Percentiles rank a stretch among this genome's conserved stretches.
Conservation (phyloP, 2,113 vertebrate genomes). For the Dinomys branickii region DNA sequence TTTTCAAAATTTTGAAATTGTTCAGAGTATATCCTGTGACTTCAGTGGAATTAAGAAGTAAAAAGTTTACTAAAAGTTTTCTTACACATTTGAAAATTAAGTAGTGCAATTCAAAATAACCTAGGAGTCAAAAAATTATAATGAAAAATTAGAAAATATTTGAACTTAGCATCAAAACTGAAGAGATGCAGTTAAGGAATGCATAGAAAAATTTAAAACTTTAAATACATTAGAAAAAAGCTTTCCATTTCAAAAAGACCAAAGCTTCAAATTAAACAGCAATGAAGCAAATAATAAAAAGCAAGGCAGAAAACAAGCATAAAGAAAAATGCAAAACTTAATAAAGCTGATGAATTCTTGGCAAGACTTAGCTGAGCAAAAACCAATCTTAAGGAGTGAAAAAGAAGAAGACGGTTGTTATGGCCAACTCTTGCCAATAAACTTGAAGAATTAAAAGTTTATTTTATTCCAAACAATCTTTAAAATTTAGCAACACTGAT, state of each 20-base stretch:
- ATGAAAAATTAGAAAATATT: constrained; percentile 5
- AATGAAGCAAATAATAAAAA: neutral
- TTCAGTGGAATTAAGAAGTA: constrained; percentile 5
- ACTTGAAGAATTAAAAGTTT: constrained; percentile 11
- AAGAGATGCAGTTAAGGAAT: neutral
- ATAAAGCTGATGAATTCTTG: neutral
- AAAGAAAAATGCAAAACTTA: neutral
- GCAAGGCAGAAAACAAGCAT: neutral
- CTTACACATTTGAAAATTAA: neutral
- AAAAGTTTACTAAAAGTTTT: neutral
- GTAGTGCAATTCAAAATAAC: neutral
- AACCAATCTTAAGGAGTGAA: neutral
- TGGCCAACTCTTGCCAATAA: neutral
- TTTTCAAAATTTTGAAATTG: constrained; percentile 29
- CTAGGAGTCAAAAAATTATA: neutral
- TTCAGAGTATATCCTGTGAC: constrained; percentile 29
- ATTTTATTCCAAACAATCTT: neutral
- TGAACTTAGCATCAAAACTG: neutral
- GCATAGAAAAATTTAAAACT: constrained; percentile 11
- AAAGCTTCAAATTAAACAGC: constrained; percentile 10
- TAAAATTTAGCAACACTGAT: neutral
- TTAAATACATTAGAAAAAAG: neutral
- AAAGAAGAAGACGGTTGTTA: constrained; percentile 18
- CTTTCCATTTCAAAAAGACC: constrained; percentile 6
- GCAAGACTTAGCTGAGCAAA: neutral